Evolutionary conservation across 2,797 vertebrate species (phyloP), one percentile per base, ranked within the genome.

Genomic region (Pristis pectinata): DNA sequence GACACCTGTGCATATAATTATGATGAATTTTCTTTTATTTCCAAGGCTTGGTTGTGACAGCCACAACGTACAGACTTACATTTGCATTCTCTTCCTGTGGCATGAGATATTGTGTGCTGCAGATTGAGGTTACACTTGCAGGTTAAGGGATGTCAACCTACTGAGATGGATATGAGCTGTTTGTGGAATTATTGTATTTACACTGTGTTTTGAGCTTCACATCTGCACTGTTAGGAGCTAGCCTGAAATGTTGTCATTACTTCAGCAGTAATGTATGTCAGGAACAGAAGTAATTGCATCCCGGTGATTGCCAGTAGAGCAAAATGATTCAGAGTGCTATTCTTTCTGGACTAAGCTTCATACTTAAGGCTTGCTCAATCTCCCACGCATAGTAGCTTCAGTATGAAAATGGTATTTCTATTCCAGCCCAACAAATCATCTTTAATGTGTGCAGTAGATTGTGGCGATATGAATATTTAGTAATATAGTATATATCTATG

Each of bases 161-260:
- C 67, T 94, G 92, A 94, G 92, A 94, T 76, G 70, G 49, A 94
- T 56, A 44, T 56, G 44, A 74, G 72, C 70, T 94, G 92, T 76
- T 76, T 6, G 92, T 74, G 49, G 92, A 74, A 94, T 94, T 53
- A 76, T 92, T 76, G 92, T 49, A 76, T 49, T 94, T 94, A 72
- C 30, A 70, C 92, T 53, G 49, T 53, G 49, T 94, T 94, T 94
- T 94, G 44, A 94, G 8, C 44, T 34, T 94, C 70, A 74, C 92
- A 94, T 94, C 92, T 53, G 87, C 0, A 44, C 92, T 74, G 70
- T 74, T 92, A 94, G 92, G 70, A 76, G 27, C 70, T 53, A 49
- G 72, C 44, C 30, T 76, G 92, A 94, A 53, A 94, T 94, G 92
- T 87, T 87, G 83, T 76, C 67, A 94, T 94, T 94, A 94, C 94